Percentiles rank a stretch among this genome's conserved stretches.
Evolutionary conservation across 2,797 vertebrate genomes (phyloP).

Genomic region (Rhabdomys pumilio): DNA sequence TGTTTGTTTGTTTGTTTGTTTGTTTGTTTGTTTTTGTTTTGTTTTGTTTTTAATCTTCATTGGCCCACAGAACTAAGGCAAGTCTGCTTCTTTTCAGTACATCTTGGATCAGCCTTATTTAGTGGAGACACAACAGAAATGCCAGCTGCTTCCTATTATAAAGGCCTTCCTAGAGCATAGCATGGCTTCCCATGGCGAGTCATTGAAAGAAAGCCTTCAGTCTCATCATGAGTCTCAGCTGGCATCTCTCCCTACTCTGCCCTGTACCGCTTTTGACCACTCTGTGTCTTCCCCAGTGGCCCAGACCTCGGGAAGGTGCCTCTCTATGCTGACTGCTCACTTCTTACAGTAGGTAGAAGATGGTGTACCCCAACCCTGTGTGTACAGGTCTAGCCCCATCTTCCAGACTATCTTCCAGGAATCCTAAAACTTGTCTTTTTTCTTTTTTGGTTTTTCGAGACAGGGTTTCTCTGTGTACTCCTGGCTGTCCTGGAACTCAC

Average conservation of each 20-base stretch:
- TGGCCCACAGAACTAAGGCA: background rate
- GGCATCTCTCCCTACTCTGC: background rate
- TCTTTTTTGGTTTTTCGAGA: no score
- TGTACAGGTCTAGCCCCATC: background rate
- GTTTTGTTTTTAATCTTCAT: background rate
- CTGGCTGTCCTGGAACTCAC: no score
- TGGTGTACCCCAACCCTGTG: background rate
- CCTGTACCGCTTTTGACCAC: accelerated
- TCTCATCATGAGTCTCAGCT: background rate
- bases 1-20: background rate
- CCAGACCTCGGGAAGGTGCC: no score
- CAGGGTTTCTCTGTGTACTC: no score
- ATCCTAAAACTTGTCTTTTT: background rate
- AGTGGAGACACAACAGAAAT: conserved; percentile 12
- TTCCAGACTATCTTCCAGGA: conserved; percentile 17
- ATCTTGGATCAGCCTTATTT: background rate
- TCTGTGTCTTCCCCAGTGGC: background rate
- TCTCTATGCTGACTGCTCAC: background rate
- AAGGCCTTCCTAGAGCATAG: background rate
- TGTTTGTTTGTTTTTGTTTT: no score
- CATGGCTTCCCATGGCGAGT: background rate
- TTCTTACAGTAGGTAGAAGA: background rate
- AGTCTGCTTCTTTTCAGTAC: conserved; percentile 8
- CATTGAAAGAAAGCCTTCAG: background rate
- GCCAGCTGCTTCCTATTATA: conserved; percentile 33